A percentile compares a stretch with the other conserved stretches of the same genome.
These are phyloP conservation scores for Babylonia areolata DNA, from an alignment of 1,140 invertebrate species.

Conservation along the genomic window DNA sequence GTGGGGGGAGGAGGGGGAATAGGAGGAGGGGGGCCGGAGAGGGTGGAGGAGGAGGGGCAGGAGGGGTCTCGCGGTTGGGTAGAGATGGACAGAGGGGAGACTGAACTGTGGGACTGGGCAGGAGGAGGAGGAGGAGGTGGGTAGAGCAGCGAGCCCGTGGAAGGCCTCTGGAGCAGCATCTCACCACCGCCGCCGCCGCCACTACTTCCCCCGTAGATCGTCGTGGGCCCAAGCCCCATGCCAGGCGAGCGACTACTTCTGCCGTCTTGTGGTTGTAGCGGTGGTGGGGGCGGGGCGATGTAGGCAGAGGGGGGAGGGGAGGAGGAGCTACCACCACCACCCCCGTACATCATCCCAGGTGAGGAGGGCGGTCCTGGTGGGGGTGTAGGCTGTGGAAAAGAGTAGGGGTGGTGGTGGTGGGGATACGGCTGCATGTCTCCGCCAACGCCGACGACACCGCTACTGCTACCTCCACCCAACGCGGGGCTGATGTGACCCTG, in stretches of 20 bases:
- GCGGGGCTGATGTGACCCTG: neutral
- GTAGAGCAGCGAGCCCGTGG: neutral
- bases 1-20: neutral
- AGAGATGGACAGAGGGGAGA: slow-evolving; percentile 7
- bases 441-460: neutral
- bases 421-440: neutral
- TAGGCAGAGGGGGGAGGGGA: neutral
- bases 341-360: neutral
- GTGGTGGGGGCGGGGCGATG: neutral
- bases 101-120: neutral
- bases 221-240: neutral
- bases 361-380: neutral
- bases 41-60: neutral
- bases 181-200: neutral
- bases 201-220: too few species aligned
- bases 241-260: neutral
- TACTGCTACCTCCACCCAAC: too few species aligned
- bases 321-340: neutral
- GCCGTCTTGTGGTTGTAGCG: too few species aligned
- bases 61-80: slow-evolving; percentile 14
- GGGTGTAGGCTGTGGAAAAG: neutral
- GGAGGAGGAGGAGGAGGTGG: neutral
- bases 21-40: neutral
- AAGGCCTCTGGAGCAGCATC: neutral
- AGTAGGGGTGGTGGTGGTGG: neutral